Evolutionary conservation across 1,140 invertebrate genomes (phyloP).

Genomic region (Hypothenemus hampei): DNA sequence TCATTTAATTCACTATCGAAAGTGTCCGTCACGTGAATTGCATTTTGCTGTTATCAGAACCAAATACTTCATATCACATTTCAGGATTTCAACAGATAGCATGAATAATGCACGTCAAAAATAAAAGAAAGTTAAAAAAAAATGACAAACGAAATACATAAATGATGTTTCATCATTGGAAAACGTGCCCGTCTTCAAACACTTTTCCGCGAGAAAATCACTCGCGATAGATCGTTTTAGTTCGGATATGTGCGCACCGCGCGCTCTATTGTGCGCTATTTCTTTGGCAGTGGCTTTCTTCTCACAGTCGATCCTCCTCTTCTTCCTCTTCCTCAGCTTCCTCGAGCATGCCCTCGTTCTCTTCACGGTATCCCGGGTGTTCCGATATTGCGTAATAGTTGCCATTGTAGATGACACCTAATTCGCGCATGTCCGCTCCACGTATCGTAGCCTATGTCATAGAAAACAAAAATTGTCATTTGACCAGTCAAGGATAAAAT

Average conservation of each 20-base stretch:
- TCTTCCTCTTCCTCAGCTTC: constrained; percentile 76
- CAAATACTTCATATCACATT: too few species aligned
- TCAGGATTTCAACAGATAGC: too few species aligned
- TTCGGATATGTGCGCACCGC: constrained; percentile 43
- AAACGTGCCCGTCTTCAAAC: too few species aligned
- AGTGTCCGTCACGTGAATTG: constrained; percentile 23
- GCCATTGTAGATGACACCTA: constrained; percentile 91
- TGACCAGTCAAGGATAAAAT: too few species aligned
- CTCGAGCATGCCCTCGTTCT: constrained; percentile 74
- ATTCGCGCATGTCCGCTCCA: constrained; percentile 80
- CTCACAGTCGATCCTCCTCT: constrained; percentile 74
- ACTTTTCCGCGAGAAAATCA: too few species aligned
- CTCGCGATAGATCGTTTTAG: constrained; percentile 26
- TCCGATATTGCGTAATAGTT: constrained; percentile 94
- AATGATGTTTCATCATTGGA: too few species aligned
- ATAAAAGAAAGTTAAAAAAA: too few species aligned
- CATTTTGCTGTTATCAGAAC: too few species aligned
- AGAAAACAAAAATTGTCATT: too few species aligned
- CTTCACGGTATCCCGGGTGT: constrained; percentile 85
- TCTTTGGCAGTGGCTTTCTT: constrained; percentile 48
- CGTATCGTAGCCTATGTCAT: constrained; percentile 85
- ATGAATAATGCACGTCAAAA: too few species aligned
- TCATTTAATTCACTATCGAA: constrained; percentile 18
- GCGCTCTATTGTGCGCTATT: constrained; percentile 36
- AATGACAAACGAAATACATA: too few species aligned